Evolutionary conservation across 2,888 invertebrate genomes (phyloP).

Genomic region (Entomobrya multifasciata): DNA sequence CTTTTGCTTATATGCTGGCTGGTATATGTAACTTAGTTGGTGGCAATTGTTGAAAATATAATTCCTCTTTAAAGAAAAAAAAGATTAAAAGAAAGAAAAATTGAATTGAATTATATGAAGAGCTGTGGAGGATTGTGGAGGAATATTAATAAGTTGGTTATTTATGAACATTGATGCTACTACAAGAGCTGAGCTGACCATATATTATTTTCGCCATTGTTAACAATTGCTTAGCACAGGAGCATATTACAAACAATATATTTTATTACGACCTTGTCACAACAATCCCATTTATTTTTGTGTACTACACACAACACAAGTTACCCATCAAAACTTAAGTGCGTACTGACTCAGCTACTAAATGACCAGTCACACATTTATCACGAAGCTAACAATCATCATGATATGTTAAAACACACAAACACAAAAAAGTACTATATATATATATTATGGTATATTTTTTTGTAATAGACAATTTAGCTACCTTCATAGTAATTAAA

Average conservation of each 20-base stretch:
- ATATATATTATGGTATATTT: too few relatives aligned
- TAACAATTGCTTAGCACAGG: not conserved
- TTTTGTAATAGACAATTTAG: conserved; percentile 22
- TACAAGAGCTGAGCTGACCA: not conserved
- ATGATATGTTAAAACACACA: not conserved
- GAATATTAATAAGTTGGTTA: conserved; percentile 1
- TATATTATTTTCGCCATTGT: too few relatives aligned
- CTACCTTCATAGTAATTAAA: conserved; percentile 31
- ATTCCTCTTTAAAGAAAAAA: not conserved
- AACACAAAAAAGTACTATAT: too few relatives aligned
- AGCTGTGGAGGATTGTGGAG: not conserved
- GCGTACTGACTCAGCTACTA: too few relatives aligned
- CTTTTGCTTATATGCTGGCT: not conserved
- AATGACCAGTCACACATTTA: not conserved
- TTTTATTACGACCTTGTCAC: conserved; percentile 56
- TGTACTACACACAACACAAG: not conserved
- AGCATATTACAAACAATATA: not conserved
- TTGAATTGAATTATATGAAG: too few relatives aligned
- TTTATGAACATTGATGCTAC: not conserved
- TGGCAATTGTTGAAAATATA: not conserved
- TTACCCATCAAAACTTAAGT: not conserved
- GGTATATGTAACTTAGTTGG: not conserved
- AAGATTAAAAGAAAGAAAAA: too few relatives aligned
- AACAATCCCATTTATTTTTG: conserved; percentile 50
- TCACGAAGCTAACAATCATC: not conserved